Evolutionary conservation across 64 coral and sea anemone genomes (phyloP).

Genomic region (Trachythela sp.): DNA sequence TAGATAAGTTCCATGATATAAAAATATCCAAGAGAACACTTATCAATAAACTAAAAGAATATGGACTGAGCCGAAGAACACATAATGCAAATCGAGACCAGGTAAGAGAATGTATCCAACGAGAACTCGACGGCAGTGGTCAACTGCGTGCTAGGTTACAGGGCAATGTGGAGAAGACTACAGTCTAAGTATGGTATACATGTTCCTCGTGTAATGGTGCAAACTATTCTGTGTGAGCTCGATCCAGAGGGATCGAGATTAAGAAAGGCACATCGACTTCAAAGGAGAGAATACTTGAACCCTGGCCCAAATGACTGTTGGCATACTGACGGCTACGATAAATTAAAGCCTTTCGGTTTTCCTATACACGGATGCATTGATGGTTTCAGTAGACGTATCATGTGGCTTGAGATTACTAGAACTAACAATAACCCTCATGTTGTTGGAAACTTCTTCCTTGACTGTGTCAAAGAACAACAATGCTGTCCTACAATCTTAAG

Average conservation of each 20-base stretch:
- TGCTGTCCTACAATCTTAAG: neutral
- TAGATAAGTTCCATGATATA: neutral
- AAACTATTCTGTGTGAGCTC: too few species aligned
- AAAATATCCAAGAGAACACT: neutral
- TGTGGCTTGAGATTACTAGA: slow-evolving; percentile 28
- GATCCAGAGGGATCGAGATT: neutral
- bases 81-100: neutral
- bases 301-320: neutral
- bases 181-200: neutral
- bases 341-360: slow-evolving; percentile 4
- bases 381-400: slow-evolving; percentile 11
- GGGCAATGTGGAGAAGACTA: neutral
- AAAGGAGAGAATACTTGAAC: neutral
- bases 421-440: too few species aligned
- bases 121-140: neutral
- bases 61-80: neutral
- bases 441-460: too few species aligned
- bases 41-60: neutral
- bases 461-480: too few species aligned
- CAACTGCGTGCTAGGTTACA: neutral
- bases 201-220: neutral
- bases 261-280: neutral
- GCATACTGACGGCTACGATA: neutral
- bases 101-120: neutral
- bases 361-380: slow-evolving; percentile 32